Evolutionary conservation across 2,797 vertebrate genomes (phyloP).

Genomic region (Liparis tanakae): DNA sequence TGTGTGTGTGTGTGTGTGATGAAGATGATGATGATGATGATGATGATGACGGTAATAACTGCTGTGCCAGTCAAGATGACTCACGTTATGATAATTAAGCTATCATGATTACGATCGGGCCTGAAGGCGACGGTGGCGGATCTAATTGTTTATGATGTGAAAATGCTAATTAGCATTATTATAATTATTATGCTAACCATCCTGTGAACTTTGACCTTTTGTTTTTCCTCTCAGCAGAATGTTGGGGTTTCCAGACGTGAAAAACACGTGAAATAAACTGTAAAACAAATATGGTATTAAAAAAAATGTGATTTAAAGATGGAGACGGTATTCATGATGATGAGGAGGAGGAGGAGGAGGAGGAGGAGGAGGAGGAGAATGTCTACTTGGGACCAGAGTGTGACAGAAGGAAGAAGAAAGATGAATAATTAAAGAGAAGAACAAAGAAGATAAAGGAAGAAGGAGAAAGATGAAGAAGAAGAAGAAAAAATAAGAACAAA

Average conservation of each 20-base stretch:
- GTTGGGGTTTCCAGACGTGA: slow-evolving; percentile 44
- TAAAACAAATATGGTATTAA: slow-evolving; percentile 36
- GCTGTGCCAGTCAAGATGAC: slow-evolving; percentile 32
- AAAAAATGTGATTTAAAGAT: slow-evolving; percentile 32
- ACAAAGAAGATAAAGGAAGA: too few species aligned
- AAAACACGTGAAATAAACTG: slow-evolving; percentile 57
- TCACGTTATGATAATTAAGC: slow-evolving; percentile 42
- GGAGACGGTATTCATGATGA: slow-evolving; percentile 3
- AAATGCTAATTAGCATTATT: slow-evolving; percentile 60
- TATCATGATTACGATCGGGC: slow-evolving; percentile 38
- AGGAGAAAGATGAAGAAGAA: too few species aligned
- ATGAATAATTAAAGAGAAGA: too few species aligned
- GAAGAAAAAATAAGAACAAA: too few species aligned
- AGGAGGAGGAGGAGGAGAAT: too few species aligned
- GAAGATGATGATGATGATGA: slow-evolving; percentile 9
- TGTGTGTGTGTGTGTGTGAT: slow-evolving; percentile 14
- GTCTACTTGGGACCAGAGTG: too few species aligned
- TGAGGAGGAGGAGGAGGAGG: not conserved
- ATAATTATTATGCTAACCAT: slow-evolving; percentile 51
- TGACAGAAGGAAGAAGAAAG: too few species aligned
- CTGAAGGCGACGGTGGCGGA: not conserved
- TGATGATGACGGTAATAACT: not conserved
- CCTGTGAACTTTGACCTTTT: slow-evolving; percentile 45
- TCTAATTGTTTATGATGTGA: slow-evolving; percentile 49
- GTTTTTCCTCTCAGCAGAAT: slow-evolving; percentile 52